phyloP scores from a whole-genome alignment of 2,888 invertebrate species.

The Athalia cordata region DNA sequence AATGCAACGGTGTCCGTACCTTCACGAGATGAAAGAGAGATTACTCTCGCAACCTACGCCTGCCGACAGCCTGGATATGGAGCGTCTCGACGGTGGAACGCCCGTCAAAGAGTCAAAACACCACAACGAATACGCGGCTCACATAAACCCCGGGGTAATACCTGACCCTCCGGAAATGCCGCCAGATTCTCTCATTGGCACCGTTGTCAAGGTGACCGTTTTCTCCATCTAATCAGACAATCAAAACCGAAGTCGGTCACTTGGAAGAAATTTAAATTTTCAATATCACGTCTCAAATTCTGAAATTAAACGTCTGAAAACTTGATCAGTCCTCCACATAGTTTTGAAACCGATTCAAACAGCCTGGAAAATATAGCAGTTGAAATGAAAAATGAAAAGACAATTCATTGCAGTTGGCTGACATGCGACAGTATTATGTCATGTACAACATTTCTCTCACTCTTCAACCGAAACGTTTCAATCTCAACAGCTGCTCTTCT shows the following conservation, averaged over 20 bases:
- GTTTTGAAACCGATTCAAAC: not conserved
- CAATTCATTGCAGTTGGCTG: not conserved
- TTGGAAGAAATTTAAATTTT: not conserved
- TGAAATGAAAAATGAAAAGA: not conserved
- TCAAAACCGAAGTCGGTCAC: not conserved
- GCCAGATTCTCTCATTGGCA: conserved; percentile 86
- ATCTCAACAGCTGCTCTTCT: conserved; percentile 14
- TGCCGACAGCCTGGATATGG: conserved; percentile 81
- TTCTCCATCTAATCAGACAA: conserved; percentile 2
- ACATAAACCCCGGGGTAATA: conserved; percentile 73
- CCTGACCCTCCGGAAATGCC: conserved; percentile 73
- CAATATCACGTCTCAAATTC: not conserved
- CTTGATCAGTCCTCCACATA: not conserved
- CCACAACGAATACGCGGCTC: conserved; percentile 72
- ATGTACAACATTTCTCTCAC: not conserved
- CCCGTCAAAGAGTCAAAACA: conserved; percentile 72
- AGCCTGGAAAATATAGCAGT: not conserved
- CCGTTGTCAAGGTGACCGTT: conserved; percentile 89
- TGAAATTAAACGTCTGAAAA: not conserved
- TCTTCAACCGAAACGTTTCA: not conserved
- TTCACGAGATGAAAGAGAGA: conserved; percentile 95
- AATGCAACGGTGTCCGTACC: conserved; percentile 93
- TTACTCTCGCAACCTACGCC: conserved; percentile 83
- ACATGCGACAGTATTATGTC: not conserved
- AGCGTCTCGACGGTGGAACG: conserved; percentile 76